A percentile compares a stretch with the other conserved stretches of the same genome.
phyloP scores from a whole-genome alignment of 2,113 vertebrate species.

The Platichthys stellatus region DNA sequence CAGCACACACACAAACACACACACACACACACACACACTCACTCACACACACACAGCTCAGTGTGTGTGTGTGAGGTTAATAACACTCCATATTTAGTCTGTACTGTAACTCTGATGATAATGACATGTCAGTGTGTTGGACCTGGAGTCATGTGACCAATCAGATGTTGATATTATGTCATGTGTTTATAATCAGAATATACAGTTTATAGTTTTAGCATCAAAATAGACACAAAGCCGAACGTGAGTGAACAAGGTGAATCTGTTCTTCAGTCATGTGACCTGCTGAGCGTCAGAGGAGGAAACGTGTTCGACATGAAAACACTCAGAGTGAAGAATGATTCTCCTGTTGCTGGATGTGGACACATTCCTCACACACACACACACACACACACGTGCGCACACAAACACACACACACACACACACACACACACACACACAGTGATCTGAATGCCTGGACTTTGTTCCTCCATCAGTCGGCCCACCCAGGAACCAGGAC shows the following conservation, averaged over 20 bases:
- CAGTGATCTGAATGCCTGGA: slow-evolving; percentile 32
- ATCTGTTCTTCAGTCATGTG: background rate
- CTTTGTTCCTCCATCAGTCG: slow-evolving; percentile 26
- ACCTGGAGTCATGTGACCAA: too few relatives aligned
- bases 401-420: background rate
- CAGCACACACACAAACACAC: slow-evolving; percentile 3
- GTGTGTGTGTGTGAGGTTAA: too few relatives aligned
- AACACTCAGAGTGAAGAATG: background rate
- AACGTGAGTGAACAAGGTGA: too few relatives aligned
- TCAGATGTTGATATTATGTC: too few relatives aligned
- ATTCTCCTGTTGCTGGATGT: background rate
- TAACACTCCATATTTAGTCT: too few relatives aligned
- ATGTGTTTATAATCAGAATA: too few relatives aligned
- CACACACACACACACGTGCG: too few relatives aligned
- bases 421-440: slow-evolving; percentile 2
- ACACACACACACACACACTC: slow-evolving; percentile 5
- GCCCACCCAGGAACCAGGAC: slow-evolving; percentile 44
- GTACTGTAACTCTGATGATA: too few relatives aligned
- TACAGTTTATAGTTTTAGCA: too few relatives aligned
- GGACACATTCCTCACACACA: too few relatives aligned
- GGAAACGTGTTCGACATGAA: background rate
- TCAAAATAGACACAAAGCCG: too few relatives aligned
- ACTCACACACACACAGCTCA: background rate
- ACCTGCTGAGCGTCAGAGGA: background rate
- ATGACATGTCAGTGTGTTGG: too few relatives aligned